A percentile compares a stretch with the other conserved stretches of the same genome.
These are phyloP conservation scores for Umimayanthus kanabou DNA, from an alignment of 92 coral and sea anemone genomes.

Conservation along the genomic window DNA sequence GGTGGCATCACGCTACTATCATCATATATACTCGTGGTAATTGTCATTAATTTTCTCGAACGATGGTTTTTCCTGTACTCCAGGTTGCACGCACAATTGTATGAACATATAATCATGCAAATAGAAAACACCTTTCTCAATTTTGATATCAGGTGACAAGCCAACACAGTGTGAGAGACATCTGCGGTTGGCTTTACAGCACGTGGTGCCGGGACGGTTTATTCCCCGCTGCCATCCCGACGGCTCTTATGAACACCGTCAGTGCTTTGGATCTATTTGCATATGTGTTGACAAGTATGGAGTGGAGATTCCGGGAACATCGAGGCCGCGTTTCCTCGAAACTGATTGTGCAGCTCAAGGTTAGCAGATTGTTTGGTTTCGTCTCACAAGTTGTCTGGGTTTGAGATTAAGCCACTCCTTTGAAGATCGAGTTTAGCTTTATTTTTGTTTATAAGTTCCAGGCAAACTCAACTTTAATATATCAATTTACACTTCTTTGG, in stretches of 20 bases:
- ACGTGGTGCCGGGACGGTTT: conserved; percentile 85
- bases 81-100: too few species aligned
- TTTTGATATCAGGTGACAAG: conserved; percentile 44
- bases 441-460: too few species aligned
- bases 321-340: conserved; percentile 69
- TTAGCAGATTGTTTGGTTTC: conserved; percentile 13
- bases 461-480: too few species aligned
- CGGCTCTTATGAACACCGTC: conserved; percentile 73
- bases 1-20: too few species aligned
- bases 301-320: conserved; percentile 82
- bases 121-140: background rate
- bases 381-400: background rate
- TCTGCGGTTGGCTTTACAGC: conserved; percentile 66
- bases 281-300: conserved; percentile 89
- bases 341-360: conserved; percentile 72
- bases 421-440: background rate
- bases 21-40: too few species aligned
- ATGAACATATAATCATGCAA: background rate
- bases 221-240: conserved; percentile 83
- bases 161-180: conserved; percentile 71
- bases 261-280: conserved; percentile 84
- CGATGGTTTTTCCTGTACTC: too few species aligned
- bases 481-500: too few species aligned
- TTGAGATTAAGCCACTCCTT: background rate
- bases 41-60: too few species aligned